phyloP scores from a whole-genome alignment of 2,797 vertebrate species.

The Ceryle rudis region DNA sequence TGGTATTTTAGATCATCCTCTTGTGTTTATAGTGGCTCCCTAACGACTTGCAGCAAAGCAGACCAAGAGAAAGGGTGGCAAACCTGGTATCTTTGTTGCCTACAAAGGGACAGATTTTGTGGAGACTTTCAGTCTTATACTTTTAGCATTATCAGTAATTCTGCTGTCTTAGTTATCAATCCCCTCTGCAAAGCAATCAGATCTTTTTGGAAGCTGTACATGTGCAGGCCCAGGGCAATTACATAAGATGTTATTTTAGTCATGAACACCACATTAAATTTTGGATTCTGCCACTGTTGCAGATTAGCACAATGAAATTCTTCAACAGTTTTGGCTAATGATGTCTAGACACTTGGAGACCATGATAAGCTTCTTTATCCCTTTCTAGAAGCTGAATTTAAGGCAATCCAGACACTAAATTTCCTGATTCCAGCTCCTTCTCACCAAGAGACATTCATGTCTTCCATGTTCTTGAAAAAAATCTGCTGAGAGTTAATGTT shows the following conservation, averaged over 20 bases:
- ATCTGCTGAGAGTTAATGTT: background rate
- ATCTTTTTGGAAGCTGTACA: conserved; percentile 26
- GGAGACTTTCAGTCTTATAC: background rate
- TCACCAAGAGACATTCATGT: background rate
- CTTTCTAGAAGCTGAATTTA: background rate
- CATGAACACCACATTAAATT: background rate
- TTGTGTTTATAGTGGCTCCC: background rate
- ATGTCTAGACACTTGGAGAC: background rate
- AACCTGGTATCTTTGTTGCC: background rate
- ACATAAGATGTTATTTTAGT: conserved; percentile 41
- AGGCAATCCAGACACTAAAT: background rate
- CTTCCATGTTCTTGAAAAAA: background rate
- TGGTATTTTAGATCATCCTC: background rate
- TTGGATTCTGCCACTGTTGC: background rate
- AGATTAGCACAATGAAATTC: conserved; percentile 18
- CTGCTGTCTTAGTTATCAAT: background rate
- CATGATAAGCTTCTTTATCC: background rate
- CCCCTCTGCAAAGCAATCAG: background rate
- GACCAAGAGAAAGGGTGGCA: background rate
- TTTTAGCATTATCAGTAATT: background rate
- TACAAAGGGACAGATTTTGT: background rate
- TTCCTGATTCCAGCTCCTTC: background rate
- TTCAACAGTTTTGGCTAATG: background rate
- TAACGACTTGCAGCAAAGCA: background rate
- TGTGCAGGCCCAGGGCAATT: conserved; percentile 6